Conservation (phyloP, 2,113 vertebrate species). For the Charina bottae region DNA sequence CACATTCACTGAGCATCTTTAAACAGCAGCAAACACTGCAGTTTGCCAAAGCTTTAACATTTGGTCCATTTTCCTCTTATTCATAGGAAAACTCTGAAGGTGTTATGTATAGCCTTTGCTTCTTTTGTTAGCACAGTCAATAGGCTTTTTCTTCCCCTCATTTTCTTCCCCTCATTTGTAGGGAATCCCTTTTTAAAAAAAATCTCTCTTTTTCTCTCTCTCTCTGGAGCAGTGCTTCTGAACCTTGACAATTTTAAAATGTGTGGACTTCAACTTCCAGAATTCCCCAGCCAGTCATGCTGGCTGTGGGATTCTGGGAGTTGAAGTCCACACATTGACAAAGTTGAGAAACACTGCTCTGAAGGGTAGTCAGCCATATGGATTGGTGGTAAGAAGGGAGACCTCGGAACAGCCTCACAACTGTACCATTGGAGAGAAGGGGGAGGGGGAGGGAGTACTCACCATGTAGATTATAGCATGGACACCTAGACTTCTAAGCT, state of each 20-base stretch:
- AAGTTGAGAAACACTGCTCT: not conserved
- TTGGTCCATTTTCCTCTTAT: not conserved
- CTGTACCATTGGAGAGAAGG: not conserved
- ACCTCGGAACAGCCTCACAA: not conserved
- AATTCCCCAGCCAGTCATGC: no score
- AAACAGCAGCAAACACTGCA: not conserved
- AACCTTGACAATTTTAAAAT: no score
- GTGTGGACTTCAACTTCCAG: no score
- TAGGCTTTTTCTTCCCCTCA: not conserved
- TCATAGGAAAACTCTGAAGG: not conserved
- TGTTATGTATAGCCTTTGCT: no score
- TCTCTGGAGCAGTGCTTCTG: not conserved
- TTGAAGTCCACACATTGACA: no score
- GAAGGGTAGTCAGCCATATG: not conserved
- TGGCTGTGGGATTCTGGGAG: no score
- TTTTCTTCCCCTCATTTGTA: not conserved
- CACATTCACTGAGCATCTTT: not conserved
- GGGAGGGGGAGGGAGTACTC: not conserved
- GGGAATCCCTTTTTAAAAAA: not conserved
- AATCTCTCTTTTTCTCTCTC: not conserved
- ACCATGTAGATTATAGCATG: not conserved
- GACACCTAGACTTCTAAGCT: not conserved
- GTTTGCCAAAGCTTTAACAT: not conserved
- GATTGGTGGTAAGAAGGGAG: not conserved
- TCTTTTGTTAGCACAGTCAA: no score